A percentile compares a stretch with the other conserved stretches of the same genome.
Evolutionary conservation across 2,888 invertebrate genomes (phyloP).

Genomic region (Bombylius major): DNA sequence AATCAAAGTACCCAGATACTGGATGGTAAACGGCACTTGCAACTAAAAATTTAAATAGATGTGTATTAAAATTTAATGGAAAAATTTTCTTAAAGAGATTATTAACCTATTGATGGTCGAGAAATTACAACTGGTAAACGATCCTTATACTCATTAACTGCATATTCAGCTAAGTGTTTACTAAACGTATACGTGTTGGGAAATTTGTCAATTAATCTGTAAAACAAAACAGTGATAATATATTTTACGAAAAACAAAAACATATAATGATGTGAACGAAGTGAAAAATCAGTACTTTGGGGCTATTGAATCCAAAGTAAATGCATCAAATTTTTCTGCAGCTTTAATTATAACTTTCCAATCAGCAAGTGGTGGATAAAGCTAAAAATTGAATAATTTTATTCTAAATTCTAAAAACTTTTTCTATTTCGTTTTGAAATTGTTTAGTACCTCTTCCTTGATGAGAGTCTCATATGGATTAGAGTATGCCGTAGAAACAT

Average conservation of each 20-base stretch:
- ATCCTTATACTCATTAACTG: slow-evolving; percentile 49
- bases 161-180: slow-evolving; percentile 66
- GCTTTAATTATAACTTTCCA: slow-evolving; percentile 49
- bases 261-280: no score
- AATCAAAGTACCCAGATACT: background rate
- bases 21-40: background rate
- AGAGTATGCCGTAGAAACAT: slow-evolving; percentile 69
- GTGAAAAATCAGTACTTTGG: background rate
- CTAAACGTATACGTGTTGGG: slow-evolving; percentile 81
- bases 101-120: slow-evolving; percentile 63
- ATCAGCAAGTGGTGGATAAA: slow-evolving; percentile 53
- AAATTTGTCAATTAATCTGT: slow-evolving; percentile 43
- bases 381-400: slow-evolving; percentile 3
- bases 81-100: background rate
- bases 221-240: background rate
- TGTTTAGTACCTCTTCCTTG: slow-evolving; percentile 41
- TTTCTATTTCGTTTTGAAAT: background rate
- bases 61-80: background rate
- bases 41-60: background rate
- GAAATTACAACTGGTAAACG: slow-evolving; percentile 57
- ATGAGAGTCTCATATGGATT: slow-evolving; percentile 57
- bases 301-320: background rate
- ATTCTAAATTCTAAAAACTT: no score
- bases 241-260: no score
- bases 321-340: slow-evolving; percentile 36